Evolutionary conservation across 2,888 invertebrate genomes (phyloP), one percentile per base, ranked within the genome.

Genomic region (Eupelmus urozonus): DNA sequence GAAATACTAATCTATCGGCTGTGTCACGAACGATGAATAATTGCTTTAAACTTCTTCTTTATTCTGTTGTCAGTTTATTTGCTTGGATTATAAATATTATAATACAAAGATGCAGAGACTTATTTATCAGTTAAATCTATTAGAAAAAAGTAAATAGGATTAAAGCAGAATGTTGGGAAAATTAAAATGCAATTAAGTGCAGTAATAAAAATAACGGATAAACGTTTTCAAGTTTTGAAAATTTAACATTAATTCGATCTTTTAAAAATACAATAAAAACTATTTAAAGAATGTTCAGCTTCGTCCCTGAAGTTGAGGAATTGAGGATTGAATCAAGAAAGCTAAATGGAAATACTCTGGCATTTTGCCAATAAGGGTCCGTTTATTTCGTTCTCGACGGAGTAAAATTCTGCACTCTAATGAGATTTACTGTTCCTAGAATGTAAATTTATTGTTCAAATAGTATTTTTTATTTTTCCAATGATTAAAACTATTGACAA

Each of bases 371-470:
- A 42, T 42, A 25, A 62, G 16, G 42, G 23, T 42, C 25, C 49
- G 51, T 53, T 62, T 53, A 40, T 25, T 72, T 63, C 53, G n/a
- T 40, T 63, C 34, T n/a, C 18, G 25, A 72, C 63, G 62, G 51
- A 25, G 29, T 18, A 63, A 62, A 62, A 60, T 53, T 62, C 63
- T 57, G 59, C n/a, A 20, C 42, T 59, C 4, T 2, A 27, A 45
- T 45, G 16, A 70, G 45, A 70, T 57, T 67, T 70, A 59, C 42
- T n/a, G 16, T 16, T 18, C 23, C 18, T 45, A 18, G 1, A 7
- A 4, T 27, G 25, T 18, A 59, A 45, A 45, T 29, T 59, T 27
- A 45, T 29, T 57, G 27, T 4, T 29, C n/a, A 34, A 29, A 9
- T 18, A 51, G 40, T 34, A 27, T 42, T 65, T 13, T 16, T 25